Evolutionary conservation across 1,140 invertebrate genomes (phyloP), one percentile per base, ranked within the genome.

Genomic region (Hirudo medicinalis): DNA sequence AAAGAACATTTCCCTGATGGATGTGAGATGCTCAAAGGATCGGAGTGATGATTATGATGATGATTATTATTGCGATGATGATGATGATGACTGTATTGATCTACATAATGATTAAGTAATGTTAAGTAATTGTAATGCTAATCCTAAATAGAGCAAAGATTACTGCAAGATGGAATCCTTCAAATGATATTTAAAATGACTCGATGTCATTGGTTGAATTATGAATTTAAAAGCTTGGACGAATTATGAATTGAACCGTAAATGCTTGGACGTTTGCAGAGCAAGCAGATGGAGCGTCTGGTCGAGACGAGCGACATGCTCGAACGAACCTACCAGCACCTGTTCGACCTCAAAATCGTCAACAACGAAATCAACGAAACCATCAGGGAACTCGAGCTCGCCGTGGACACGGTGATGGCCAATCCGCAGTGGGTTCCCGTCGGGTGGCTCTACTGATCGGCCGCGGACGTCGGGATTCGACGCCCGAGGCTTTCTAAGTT

Each of bases 311-410:
- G 94, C 36, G 94, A 98, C 76, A 88, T 94, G 80, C 84, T 99
- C 69, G 89, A 91, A 67, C 91, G 93, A 78, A 91, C 93, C 40
- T 99, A 97, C 83, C 93, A 94, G 27, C 95, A 98, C 82, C 93
- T 92, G 82, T 98, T 99, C 84, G 96, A 99, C 82, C 85, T 97
- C 82, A 94, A 91, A 66, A 95, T 99, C 78, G 90, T 97, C 27
- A 99, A 99, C 86, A 97, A 97, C 85, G 95, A 99, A 84, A 98
- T 99, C 75, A 94, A 98, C 79, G 94, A 98, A 81, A 98, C 96
- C 53, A 96, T 98, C 77, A 87, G 87, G 43, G 88, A 90, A 72
- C 83, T 99, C 75, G 93, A 98, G 80, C 87, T 88, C 70, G 89
- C 92, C 27, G 90, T 97, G 73, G 91, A 94, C 74, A 87, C 90